Percentiles rank a stretch among this genome's conserved stretches.
These are phyloP conservation scores for Sarcophaga carnaria DNA, from an alignment of 2,888 invertebrate genomes.

Conservation along the genomic window DNA sequence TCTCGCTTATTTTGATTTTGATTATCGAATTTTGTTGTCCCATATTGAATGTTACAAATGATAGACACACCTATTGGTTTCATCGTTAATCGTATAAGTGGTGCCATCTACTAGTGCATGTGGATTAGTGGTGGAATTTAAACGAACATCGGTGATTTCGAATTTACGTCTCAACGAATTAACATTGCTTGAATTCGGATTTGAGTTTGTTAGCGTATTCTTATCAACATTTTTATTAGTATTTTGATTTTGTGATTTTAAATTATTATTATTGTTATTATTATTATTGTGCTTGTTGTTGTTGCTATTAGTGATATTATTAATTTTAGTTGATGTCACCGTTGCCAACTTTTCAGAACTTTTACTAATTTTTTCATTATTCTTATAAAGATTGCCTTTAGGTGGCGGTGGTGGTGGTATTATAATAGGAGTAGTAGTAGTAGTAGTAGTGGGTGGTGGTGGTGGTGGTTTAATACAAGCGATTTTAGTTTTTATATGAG, in stretches of 20 bases:
- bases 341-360: not conserved
- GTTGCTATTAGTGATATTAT: constrained; percentile 50
- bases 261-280: not conserved
- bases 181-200: constrained; percentile 67
- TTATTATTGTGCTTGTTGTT: not conserved
- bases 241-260: constrained; percentile 25
- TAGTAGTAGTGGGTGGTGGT: constrained; percentile 26
- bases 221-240: constrained; percentile 25
- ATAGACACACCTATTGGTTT: constrained; percentile 80
- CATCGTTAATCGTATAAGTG: constrained; percentile 78
- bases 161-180: constrained; percentile 79
- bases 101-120: constrained; percentile 82
- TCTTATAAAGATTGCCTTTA: constrained; percentile 54
- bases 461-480: constrained; percentile 64
- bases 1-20: constrained; percentile 53
- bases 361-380: constrained; percentile 18
- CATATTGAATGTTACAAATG: constrained; percentile 69
- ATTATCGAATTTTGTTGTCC: constrained; percentile 38
- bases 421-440: constrained; percentile 28
- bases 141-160: constrained; percentile 83
- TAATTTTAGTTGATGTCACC: constrained; percentile 46
- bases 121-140: constrained; percentile 84
- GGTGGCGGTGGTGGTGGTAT: constrained; percentile 61
- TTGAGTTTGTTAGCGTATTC: constrained; percentile 50
- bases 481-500: constrained; percentile 44